Percentiles rank a stretch among this genome's conserved stretches.
These are phyloP conservation scores for Neoniphon sammara DNA, from an alignment of 2,797 vertebrate species.

Conservation along the genomic window DNA sequence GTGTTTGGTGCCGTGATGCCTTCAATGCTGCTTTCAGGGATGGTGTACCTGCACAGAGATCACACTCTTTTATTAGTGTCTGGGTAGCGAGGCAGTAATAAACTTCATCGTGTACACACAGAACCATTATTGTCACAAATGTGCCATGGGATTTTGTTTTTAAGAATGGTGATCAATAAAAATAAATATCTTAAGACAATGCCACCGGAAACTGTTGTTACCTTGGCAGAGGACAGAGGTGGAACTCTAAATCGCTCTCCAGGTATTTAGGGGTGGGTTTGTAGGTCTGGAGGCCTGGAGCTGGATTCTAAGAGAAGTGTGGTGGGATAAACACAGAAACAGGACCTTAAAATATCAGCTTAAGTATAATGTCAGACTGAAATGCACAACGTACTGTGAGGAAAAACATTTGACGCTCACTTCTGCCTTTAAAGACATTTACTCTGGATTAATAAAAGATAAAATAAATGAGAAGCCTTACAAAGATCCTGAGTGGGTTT, in stretches of 20 bases:
- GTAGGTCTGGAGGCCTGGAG: slow-evolving; percentile 85
- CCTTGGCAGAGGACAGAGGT: slow-evolving; percentile 89
- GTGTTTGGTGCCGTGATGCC: slow-evolving; percentile 72
- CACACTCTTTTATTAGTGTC: slow-evolving; percentile 37
- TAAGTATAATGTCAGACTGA: background rate
- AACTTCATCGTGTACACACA: too few species aligned
- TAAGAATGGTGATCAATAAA: too few species aligned
- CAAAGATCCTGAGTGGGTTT: slow-evolving; percentile 83
- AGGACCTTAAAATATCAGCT: background rate
- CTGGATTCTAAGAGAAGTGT: slow-evolving; percentile 85
- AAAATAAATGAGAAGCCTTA: slow-evolving; percentile 47
- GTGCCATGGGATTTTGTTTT: too few species aligned
- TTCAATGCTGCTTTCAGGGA: slow-evolving; percentile 59
- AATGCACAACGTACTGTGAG: background rate
- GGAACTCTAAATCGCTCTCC: slow-evolving; percentile 86
- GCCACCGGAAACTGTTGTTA: slow-evolving; percentile 17
- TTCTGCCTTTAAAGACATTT: background rate
- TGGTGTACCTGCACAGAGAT: slow-evolving; percentile 82
- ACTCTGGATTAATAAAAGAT: background rate
- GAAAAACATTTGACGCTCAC: background rate
- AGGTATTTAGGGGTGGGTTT: slow-evolving; percentile 83
- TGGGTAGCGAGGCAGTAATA: background rate
- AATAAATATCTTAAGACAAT: too few species aligned
- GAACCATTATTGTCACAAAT: too few species aligned
- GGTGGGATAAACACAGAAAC: background rate